Percentiles rank a stretch among this genome's conserved stretches.
These are phyloP conservation scores for Andrena haemorrhoa DNA, from an alignment of 2,888 invertebrate genomes.

Conservation along the genomic window DNA sequence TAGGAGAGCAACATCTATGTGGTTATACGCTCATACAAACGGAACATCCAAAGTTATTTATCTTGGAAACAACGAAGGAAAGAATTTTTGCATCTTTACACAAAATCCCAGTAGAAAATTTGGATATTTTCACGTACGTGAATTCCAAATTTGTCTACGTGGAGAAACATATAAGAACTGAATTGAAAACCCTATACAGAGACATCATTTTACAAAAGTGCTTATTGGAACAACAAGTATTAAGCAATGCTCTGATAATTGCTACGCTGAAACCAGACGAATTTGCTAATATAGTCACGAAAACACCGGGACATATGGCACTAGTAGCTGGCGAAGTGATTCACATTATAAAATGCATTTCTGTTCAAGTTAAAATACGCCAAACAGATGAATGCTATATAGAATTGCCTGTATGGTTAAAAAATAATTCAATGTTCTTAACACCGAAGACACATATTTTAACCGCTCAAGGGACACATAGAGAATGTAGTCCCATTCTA, in stretches of 20 bases:
- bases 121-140: constrained; percentile 1
- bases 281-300: not conserved
- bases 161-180: no score
- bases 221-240: no score
- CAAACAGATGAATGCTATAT: not conserved
- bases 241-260: no score
- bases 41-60: constrained; percentile 17
- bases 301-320: constrained; percentile 21
- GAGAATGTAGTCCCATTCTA: no score
- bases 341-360: constrained; percentile 14
- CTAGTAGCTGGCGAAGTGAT: not conserved
- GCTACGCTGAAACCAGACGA: not conserved
- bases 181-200: no score
- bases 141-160: no score
- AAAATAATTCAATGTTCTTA: not conserved
- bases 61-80: not conserved
- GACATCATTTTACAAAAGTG: no score
- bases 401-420: not conserved
- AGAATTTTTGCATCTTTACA: not conserved
- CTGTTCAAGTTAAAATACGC: not conserved
- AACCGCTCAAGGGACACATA: no score
- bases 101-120: not conserved
- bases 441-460: no score
- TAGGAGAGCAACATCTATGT: no score
- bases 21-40: not conserved